Conservation (phyloP, 1,140 invertebrate genomes). For the Cyclargus thomasi region DNA sequence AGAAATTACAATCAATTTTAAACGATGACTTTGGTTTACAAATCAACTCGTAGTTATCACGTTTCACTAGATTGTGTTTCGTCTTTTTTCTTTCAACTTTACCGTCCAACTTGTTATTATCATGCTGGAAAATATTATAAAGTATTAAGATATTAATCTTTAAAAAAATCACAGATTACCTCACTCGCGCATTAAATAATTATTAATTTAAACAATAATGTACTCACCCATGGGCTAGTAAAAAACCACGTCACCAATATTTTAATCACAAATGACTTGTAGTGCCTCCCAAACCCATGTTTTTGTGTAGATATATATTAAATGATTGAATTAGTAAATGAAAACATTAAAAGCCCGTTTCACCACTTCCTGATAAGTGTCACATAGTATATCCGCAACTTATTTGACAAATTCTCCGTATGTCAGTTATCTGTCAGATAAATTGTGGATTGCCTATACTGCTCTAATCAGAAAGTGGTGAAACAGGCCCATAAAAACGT, state of each 20-base stretch:
- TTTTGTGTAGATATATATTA: background rate
- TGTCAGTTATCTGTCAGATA: no score
- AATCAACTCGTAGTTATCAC: slow-evolving; percentile 19
- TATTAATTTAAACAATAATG: slow-evolving; percentile 1
- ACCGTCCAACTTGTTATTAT: background rate
- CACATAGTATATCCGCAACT: no score
- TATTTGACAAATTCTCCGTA: no score
- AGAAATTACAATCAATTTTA: slow-evolving; percentile 56
- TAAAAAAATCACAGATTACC: no score
- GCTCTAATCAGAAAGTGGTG: no score
- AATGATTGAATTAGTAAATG: background rate
- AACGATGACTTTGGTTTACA: slow-evolving; percentile 52
- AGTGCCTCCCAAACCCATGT: slow-evolving; percentile 11
- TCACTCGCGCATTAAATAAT: background rate
- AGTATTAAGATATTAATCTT: background rate
- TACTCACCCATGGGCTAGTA: slow-evolving; percentile 16
- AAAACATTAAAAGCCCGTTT: no score
- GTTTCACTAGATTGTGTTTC: slow-evolving; percentile 21
- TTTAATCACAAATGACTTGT: slow-evolving; percentile 22
- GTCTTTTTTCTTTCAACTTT: background rate
- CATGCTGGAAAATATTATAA: background rate
- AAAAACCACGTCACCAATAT: slow-evolving; percentile 13
- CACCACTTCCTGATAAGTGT: no score
- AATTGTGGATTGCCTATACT: no score
- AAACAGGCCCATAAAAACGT: no score